phyloP scores from a whole-genome alignment of 2,113 vertebrate genomes.

The Lontra canadensis region DNA sequence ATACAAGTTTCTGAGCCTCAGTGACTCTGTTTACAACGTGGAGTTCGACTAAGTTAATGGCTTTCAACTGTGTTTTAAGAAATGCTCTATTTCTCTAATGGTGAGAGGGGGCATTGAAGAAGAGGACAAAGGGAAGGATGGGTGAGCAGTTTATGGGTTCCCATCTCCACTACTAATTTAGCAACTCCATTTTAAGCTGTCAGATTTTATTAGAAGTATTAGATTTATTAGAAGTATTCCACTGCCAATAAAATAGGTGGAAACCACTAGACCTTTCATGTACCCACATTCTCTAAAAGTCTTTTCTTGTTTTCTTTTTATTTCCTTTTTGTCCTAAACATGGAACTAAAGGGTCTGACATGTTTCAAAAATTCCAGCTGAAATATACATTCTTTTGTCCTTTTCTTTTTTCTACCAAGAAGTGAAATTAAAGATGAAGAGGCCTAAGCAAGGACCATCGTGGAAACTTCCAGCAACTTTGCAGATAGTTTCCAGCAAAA shows the following conservation, averaged over 20 bases:
- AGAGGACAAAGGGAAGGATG: not conserved
- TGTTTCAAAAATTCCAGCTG: constrained; percentile 11
- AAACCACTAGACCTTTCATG: not conserved
- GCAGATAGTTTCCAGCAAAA: constrained; percentile 11
- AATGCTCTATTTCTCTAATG: not conserved
- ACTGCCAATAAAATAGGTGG: not conserved
- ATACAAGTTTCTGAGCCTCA: not conserved
- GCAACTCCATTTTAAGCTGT: constrained; percentile 11
- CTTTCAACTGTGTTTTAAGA: not conserved
- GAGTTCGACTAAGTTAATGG: not conserved
- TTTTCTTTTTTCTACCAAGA: not conserved
- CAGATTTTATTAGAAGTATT: constrained; percentile 37
- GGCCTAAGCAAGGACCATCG: not conserved
- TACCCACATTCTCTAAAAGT: constrained; percentile 2
- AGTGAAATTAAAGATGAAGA: constrained; percentile 38
- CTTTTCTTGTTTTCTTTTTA: constrained; percentile 8
- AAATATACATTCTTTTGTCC: not conserved
- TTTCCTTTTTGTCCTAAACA: not conserved
- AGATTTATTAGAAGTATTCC: not conserved
- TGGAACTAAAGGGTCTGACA: not conserved
- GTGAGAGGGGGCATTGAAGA: not conserved
- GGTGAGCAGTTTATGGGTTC: not conserved
- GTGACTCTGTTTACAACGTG: constrained; percentile 10
- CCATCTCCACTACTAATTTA: constrained; percentile 22
- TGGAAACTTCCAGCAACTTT: constrained; percentile 7